These are phyloP conservation scores for Podabrus alpinus DNA, from an alignment of 2,888 invertebrate species.

Conservation along the genomic window DNA sequence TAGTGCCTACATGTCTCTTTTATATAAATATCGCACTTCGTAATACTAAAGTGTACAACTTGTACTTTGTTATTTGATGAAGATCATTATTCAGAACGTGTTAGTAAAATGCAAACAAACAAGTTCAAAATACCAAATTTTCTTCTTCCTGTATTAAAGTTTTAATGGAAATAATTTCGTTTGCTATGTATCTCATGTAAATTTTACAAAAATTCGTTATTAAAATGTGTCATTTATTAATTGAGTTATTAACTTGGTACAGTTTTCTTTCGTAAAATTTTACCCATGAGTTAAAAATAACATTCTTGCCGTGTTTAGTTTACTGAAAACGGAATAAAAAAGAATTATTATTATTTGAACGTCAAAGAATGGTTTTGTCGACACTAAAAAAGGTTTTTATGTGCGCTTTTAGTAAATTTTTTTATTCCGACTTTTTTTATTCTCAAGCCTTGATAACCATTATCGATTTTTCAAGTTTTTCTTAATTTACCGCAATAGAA, in stretches of 20 bases:
- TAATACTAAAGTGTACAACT: slow-evolving; percentile 1
- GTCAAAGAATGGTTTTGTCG: background rate
- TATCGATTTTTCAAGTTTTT: background rate
- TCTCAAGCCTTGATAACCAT: background rate
- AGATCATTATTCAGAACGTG: background rate
- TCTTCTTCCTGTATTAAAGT: background rate
- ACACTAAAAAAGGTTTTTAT: background rate
- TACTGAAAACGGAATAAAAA: background rate
- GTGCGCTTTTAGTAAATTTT: background rate
- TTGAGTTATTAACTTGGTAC: background rate
- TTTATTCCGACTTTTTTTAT: background rate
- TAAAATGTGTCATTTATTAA: background rate
- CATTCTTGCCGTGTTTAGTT: background rate
- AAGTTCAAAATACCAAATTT: background rate
- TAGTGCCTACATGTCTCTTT: slow-evolving; percentile 17
- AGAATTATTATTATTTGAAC: background rate
- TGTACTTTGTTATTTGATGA: background rate
- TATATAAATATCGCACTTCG: slow-evolving; percentile 15
- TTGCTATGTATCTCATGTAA: background rate
- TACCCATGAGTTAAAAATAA: background rate
- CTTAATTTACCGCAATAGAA: background rate
- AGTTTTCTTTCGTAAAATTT: background rate
- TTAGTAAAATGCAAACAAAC: background rate
- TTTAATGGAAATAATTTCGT: background rate
- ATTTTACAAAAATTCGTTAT: background rate